phyloP scores from a whole-genome alignment of 2,113 vertebrate genomes.

The Chionomys nivalis region DNA sequence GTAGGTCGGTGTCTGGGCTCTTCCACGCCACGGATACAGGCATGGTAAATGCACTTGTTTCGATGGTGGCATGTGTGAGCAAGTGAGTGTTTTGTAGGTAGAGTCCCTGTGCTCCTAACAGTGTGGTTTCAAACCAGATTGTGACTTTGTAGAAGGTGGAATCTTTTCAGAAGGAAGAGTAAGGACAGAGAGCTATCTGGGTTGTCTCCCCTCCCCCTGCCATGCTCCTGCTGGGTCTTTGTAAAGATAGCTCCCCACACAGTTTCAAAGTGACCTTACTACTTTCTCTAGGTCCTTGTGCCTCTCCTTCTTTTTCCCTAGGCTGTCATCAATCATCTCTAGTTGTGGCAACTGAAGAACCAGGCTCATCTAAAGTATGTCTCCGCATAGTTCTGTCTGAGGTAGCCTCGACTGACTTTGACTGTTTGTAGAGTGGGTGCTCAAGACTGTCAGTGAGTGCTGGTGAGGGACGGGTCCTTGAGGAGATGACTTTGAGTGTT shows the following conservation, averaged over 20 bases:
- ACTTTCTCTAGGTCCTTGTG: background rate
- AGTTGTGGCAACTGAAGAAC: background rate
- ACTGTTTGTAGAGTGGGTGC: background rate
- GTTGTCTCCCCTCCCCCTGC: fast-evolving
- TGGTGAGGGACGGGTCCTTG: background rate
- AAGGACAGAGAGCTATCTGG: background rate
- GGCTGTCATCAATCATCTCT: background rate
- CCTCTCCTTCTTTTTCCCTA: background rate
- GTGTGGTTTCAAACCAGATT: fast-evolving
- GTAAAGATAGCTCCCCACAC: fast-evolving
- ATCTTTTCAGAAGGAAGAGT: background rate
- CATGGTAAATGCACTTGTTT: fast-evolving
- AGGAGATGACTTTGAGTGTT: background rate
- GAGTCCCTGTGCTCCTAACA: background rate
- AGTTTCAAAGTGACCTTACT: no score
- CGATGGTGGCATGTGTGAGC: fast-evolving
- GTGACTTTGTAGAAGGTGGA: background rate
- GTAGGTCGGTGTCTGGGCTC: no score
- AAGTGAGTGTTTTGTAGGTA: fast-evolving
- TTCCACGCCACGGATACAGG: no score
- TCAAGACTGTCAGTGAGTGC: background rate
- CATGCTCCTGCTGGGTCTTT: fast-evolving
- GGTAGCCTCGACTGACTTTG: background rate
- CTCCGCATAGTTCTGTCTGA: background rate
- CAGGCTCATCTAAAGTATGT: background rate